Percentiles rank a stretch among this genome's conserved stretches.
These are phyloP conservation scores for Choreutis nemorana DNA, from an alignment of 2,888 invertebrate genomes.

Conservation along the genomic window DNA sequence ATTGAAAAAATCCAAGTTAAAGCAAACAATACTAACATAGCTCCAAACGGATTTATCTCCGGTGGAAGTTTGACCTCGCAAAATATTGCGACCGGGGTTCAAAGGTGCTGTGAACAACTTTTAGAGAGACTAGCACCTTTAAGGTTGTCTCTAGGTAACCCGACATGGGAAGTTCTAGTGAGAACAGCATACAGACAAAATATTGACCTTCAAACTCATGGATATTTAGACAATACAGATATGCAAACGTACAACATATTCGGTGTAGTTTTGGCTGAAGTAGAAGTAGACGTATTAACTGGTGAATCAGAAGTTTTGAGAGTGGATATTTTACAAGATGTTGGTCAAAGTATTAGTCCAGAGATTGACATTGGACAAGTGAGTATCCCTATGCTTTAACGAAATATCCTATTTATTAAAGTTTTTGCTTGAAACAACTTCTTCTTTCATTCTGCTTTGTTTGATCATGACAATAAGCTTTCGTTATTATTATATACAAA, in stretches of 20 bases:
- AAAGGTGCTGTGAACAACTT: conserved; percentile 50
- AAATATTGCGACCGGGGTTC: conserved; percentile 59
- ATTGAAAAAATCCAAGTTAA: conserved; percentile 71
- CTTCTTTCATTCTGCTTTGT: no score
- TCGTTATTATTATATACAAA: no score
- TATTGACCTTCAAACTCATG: conserved; percentile 24
- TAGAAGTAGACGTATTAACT: conserved; percentile 75
- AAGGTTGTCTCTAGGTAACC: conserved; percentile 29
- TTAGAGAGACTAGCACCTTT: conserved; percentile 44
- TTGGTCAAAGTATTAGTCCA: conserved; percentile 69
- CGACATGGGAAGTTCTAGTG: conserved; percentile 56
- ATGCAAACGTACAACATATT: conserved; percentile 33
- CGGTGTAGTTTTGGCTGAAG: conserved; percentile 68
- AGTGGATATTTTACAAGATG: conserved; percentile 71
- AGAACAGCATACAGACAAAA: conserved; percentile 29
- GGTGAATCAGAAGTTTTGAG: conserved; percentile 68
- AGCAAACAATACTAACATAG: conserved; percentile 65
- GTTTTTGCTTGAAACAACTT: not conserved
- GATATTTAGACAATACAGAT: conserved; percentile 16
- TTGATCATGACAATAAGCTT: no score
- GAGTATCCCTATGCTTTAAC: conserved; percentile 8
- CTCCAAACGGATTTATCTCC: conserved; percentile 69
- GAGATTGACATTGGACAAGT: conserved; percentile 71
- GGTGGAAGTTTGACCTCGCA: conserved; percentile 76
- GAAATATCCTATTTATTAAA: not conserved